These are phyloP conservation scores for Drosophila saltans DNA, from an alignment of 1,140 invertebrate species.

Conservation along the genomic window DNA sequence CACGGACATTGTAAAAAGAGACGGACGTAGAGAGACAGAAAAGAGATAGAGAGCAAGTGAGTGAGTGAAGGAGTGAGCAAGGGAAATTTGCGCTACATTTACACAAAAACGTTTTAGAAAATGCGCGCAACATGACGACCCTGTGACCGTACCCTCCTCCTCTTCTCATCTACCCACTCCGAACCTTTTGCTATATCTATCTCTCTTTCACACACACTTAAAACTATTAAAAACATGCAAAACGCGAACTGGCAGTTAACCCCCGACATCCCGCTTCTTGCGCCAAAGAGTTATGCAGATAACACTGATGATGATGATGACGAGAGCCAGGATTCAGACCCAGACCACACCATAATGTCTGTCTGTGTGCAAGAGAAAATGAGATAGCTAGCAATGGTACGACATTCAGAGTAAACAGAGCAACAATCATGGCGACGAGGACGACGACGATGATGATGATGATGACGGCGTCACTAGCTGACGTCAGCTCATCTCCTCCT, in stretches of 20 bases:
- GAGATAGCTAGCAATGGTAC: constrained; percentile 6
- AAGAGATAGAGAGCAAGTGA: background rate
- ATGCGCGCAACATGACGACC: constrained; percentile 64
- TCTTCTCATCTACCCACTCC: background rate
- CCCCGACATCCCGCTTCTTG: constrained; percentile 24
- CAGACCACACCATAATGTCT: constrained; percentile 28
- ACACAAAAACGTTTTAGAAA: constrained; percentile 80
- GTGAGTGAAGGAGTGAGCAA: background rate
- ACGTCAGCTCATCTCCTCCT: constrained; percentile 53
- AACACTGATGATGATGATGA: constrained; percentile 36
- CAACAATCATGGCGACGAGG: constrained; percentile 65
- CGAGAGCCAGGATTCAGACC: constrained; percentile 27
- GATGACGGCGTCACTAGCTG: constrained; percentile 45
- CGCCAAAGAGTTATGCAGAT: constrained; percentile 67
- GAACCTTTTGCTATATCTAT: background rate
- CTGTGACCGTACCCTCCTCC: constrained; percentile 6
- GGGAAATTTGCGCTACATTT: constrained; percentile 74
- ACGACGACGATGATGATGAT: constrained; percentile 17
- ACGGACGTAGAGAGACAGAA: background rate
- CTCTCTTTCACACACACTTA: constrained; percentile 34
- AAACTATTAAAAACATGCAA: constrained; percentile 65
- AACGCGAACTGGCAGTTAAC: constrained; percentile 75
- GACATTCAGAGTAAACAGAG: constrained; percentile 47
- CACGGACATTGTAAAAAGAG: constrained; percentile 22
- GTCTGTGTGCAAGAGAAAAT: constrained; percentile 14